Percentiles rank a stretch among this genome's conserved stretches.
phyloP scores from a whole-genome alignment of 1,140 invertebrate species.

The Drosophila nigrodunni region DNA sequence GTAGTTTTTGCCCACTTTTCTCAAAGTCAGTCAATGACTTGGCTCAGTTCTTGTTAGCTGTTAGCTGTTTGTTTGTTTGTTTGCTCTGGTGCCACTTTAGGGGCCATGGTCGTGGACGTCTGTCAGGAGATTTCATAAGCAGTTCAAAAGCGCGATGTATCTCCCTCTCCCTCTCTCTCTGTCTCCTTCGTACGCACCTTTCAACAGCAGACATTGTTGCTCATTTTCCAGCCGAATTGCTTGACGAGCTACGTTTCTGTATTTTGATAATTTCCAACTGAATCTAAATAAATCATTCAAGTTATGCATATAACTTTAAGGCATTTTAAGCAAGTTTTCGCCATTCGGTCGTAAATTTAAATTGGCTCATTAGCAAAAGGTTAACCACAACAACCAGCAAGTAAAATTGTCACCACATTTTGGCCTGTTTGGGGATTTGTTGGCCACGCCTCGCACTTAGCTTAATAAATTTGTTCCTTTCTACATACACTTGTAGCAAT shows the following conservation, averaged over 20 bases:
- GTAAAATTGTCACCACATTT: constrained; percentile 32
- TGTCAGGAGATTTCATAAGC: constrained; percentile 63
- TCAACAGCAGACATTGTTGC: constrained; percentile 64
- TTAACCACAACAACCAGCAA: constrained; percentile 70
- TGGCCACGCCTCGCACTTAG: constrained; percentile 30
- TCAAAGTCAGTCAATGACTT: constrained; percentile 64
- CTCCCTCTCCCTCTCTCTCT: background rate
- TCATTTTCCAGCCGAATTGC: constrained; percentile 74
- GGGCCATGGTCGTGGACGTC: constrained; percentile 26
- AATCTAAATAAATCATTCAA: constrained; percentile 33
- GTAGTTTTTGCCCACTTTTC: constrained; percentile 49
- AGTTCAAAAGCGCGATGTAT: constrained; percentile 45
- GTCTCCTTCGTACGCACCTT: constrained; percentile 44
- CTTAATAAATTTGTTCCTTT: constrained; percentile 59
- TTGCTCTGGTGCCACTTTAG: constrained; percentile 28
- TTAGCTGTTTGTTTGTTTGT: constrained; percentile 48
- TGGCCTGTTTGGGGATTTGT: constrained; percentile 6
- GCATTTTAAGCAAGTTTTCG: constrained; percentile 13
- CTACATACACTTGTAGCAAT: constrained; percentile 17
- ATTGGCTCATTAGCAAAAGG: constrained; percentile 80
- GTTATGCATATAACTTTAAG: constrained; percentile 14
- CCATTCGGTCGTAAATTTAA: constrained; percentile 70
- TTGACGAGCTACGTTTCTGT: constrained; percentile 27
- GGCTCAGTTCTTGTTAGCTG: constrained; percentile 23
- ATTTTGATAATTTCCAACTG: constrained; percentile 30